Evolutionary conservation across 1,140 invertebrate genomes (phyloP).

Genomic region (Holcopasites calliopsidis): DNA sequence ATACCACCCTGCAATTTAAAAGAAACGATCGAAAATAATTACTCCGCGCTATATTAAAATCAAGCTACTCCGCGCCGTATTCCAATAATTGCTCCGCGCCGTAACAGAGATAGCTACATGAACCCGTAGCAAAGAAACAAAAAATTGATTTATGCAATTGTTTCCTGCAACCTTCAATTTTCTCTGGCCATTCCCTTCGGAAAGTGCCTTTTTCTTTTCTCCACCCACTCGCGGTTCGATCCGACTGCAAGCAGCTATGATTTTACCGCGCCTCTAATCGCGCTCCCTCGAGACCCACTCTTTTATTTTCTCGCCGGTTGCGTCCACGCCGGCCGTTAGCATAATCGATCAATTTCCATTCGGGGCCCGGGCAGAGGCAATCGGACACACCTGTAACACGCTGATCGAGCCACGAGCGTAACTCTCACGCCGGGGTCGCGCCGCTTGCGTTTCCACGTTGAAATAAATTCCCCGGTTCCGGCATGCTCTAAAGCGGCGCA

Average conservation of each 20-base stretch:
- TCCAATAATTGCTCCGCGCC: too few species aligned
- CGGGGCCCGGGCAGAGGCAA: constrained; percentile 30
- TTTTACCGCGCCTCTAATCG: constrained; percentile 21
- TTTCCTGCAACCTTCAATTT: too few species aligned
- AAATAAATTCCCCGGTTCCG: constrained; percentile 62
- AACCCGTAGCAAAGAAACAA: too few species aligned
- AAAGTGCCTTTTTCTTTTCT: not conserved
- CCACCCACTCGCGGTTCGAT: constrained; percentile 6
- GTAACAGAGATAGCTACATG: too few species aligned
- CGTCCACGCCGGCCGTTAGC: constrained; percentile 53
- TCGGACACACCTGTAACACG: constrained; percentile 57
- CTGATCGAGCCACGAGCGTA: constrained; percentile 35
- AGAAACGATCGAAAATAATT: too few species aligned
- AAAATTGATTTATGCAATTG: too few species aligned
- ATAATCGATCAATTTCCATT: constrained; percentile 67
- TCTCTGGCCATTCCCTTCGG: too few species aligned
- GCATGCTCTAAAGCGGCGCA: constrained; percentile 50
- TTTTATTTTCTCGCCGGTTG: constrained; percentile 28
- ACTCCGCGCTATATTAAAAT: too few species aligned
- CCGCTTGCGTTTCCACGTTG: constrained; percentile 24
- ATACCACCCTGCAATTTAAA: too few species aligned
- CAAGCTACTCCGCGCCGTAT: too few species aligned
- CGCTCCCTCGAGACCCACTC: constrained; percentile 1
- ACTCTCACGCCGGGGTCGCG: constrained; percentile 32
- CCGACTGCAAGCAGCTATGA: not conserved